Conservation (phyloP, 2,113 vertebrate genomes). For the Ceyx cyanopectus region DNA sequence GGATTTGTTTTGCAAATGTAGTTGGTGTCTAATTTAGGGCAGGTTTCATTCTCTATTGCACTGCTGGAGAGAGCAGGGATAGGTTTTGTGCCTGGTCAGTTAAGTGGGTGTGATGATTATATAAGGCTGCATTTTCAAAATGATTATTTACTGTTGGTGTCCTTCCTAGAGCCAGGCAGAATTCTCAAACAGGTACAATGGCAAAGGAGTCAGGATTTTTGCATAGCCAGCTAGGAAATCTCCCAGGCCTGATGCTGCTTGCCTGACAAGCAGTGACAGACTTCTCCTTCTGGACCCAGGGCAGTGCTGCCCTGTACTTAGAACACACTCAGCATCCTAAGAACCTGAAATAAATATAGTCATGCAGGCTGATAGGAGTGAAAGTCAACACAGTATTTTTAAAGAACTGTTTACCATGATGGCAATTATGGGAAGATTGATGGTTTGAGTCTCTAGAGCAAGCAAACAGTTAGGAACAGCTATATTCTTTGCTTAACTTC, state of each 20-base stretch:
- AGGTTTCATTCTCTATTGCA: neutral
- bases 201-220: neutral
- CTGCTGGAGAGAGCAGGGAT: neutral
- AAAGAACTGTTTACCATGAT: conserved; percentile 6
- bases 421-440: conserved; percentile 37
- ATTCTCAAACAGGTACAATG: neutral
- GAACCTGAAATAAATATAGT: neutral
- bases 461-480: neutral
- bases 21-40: neutral
- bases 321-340: neutral
- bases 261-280: neutral
- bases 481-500: conserved; percentile 32
- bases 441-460: conserved; percentile 13
- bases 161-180: neutral
- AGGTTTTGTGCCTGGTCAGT: neutral
- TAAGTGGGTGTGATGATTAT: neutral
- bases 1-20: neutral
- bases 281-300: neutral
- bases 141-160: neutral
- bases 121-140: neutral
- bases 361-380: neutral
- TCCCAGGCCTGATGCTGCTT: neutral
- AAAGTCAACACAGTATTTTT: neutral
- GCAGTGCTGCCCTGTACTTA: neutral
- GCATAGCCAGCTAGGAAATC: neutral